Evolutionary conservation across 2,888 invertebrate genomes (phyloP).

Genomic region (Rutpela maculata): DNA sequence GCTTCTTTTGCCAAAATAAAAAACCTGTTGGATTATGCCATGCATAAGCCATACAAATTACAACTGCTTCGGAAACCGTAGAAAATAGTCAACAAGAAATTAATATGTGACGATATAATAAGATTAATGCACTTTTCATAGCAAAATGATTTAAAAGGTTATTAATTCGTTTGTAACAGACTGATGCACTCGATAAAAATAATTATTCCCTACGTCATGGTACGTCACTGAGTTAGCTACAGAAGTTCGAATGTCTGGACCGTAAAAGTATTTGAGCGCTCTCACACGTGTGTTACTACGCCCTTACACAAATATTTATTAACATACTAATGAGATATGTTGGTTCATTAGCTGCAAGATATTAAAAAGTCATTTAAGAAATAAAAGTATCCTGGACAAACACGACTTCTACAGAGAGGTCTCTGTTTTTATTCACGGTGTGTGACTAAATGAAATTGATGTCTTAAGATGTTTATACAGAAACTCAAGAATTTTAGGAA

Average conservation of each 20-base stretch:
- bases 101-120: too few species aligned
- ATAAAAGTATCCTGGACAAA: constrained; percentile 23
- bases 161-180: too few species aligned
- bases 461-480: constrained; percentile 1
- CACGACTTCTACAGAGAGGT: constrained; percentile 17
- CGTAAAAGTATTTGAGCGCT: neutral
- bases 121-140: too few species aligned
- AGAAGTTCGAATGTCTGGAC: neutral
- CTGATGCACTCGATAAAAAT: too few species aligned
- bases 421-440: constrained; percentile 27
- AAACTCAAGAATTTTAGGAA: neutral
- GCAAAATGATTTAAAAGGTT: too few species aligned
- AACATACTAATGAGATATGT: constrained; percentile 35
- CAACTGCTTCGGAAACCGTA: too few species aligned
- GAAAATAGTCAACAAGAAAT: too few species aligned
- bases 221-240: constrained; percentile 19
- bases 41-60: too few species aligned
- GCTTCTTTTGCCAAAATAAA: too few species aligned
- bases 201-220: neutral
- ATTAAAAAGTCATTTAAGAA: constrained; percentile 35
- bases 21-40: too few species aligned
- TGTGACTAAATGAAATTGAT: constrained; percentile 32
- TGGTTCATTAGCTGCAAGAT: constrained; percentile 37
- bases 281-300: constrained; percentile 34
- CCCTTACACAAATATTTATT: constrained; percentile 38